Base-by-base conservation (phyloP, 2,113 vertebrate genomes). In the Ciconia stormi region DNA sequence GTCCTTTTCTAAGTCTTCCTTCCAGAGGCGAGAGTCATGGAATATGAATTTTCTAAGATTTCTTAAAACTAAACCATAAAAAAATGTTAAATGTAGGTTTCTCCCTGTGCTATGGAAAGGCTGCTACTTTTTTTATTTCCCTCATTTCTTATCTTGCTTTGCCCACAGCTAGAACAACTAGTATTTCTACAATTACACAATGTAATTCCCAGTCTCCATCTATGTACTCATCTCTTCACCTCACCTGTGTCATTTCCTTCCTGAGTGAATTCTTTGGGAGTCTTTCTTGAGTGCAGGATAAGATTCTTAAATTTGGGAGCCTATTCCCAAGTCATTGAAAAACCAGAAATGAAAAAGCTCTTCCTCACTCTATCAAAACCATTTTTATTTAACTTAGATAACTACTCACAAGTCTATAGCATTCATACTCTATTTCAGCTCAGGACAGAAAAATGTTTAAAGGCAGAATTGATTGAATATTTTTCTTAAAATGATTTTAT, bases 401-500 rank as follows among this genome's bases (percentile, higher is more conserved):
- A 40, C 23, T 69, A 22, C 25, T 65, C 30, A 36, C 8, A 26
- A 19, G 4, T 56, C 34, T 77, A n/a, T 26, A 86, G 40, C 11
- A 18, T 81, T 91, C 58, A 34, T 80, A 55, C 5, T 29, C 29
- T 34, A 36, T 77, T 94, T 76, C 34, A 59, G 10, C 23, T 80
- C 23, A 71, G 74, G n/a, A 69, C 26, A 72, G 50, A 74, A 78
- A 91, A 91, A 62, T 59, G 22, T 79, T 80, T 82, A 70, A 79
- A 85, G 18, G 20, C 2, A 17, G 38, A 61, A 50, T 30, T 22
- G 9, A 38, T 14, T n/a, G 8, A 74, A 42, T 71, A 20, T 40
- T 76, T 82, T 87, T 27, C 40, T 30, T 46, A 32, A 27, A 82
- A 67, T 29, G 1, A 50, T 82, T 92, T 88, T 40, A 47, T n/a